A percentile compares a stretch with the other conserved stretches of the same genome.
Conservation (phyloP, 2,888 invertebrate species). For the Phalangium opilio region DNA sequence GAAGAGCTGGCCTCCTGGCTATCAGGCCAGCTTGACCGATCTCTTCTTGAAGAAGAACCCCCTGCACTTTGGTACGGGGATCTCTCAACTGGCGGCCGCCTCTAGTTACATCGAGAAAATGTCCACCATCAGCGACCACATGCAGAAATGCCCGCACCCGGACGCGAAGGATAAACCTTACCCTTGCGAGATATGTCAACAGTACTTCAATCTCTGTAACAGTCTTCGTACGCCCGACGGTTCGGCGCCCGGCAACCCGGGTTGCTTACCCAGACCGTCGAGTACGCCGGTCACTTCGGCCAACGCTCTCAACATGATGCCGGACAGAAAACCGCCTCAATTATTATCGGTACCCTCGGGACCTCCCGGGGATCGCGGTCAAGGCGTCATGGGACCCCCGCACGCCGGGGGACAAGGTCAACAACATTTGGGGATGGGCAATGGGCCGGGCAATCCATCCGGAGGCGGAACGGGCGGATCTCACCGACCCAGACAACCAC, state of each 20-base stretch:
- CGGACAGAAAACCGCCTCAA: slow-evolving; percentile 15
- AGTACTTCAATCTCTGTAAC: slow-evolving; percentile 15
- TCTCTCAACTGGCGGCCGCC: slow-evolving; percentile 21
- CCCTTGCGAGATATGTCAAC: slow-evolving; percentile 21
- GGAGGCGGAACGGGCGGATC: neutral
- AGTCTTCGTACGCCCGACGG: slow-evolving; percentile 10
- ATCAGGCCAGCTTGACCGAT: slow-evolving; percentile 21
- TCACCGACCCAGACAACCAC: neutral
- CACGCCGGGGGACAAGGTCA: slow-evolving; percentile 8
- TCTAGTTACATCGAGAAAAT: slow-evolving; percentile 22
- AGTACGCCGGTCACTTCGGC: neutral
- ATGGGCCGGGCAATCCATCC: neutral
- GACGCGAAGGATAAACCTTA: slow-evolving; percentile 19
- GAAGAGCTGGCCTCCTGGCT: slow-evolving; percentile 20
- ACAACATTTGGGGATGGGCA: neutral
- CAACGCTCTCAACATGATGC: slow-evolving; percentile 9
- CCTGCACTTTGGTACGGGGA: slow-evolving; percentile 19
- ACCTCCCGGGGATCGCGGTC: slow-evolving; percentile 5
- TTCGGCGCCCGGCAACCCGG: slow-evolving; percentile 5
- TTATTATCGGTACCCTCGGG: slow-evolving; percentile 7
- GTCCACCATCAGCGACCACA: slow-evolving; percentile 17
- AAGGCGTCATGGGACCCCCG: slow-evolving; percentile 1
- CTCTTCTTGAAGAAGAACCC: slow-evolving; percentile 22
- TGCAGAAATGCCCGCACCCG: slow-evolving; percentile 20
- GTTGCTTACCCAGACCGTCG: slow-evolving; percentile 8